Conservation (phyloP, 1,140 invertebrate genomes). For the Nasonia giraulti region DNA sequence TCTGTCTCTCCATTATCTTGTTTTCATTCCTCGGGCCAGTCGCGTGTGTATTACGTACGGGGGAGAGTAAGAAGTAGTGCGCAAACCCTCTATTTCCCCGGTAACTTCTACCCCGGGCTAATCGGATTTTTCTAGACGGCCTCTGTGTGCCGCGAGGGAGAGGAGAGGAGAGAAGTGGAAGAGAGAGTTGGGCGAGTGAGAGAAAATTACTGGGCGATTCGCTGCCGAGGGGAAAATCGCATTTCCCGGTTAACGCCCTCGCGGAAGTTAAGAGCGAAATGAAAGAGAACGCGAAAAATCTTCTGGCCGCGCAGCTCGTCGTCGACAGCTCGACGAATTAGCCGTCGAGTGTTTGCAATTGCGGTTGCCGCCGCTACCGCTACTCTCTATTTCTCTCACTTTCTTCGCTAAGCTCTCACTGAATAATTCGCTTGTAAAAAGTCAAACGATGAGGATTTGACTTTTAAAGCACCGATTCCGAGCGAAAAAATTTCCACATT, state of each 20-base stretch:
- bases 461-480: slow-evolving; percentile 32
- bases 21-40: slow-evolving; percentile 24
- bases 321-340: slow-evolving; percentile 42
- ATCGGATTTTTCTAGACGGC: slow-evolving; percentile 58
- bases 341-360: slow-evolving; percentile 43
- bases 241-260: slow-evolving; percentile 54
- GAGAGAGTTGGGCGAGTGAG: slow-evolving; percentile 9
- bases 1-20: slow-evolving; percentile 29
- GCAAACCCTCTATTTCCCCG: slow-evolving; percentile 13
- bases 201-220: slow-evolving; percentile 41
- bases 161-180: slow-evolving; percentile 3
- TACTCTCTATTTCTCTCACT: neutral
- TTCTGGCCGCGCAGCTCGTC: neutral
- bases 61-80: slow-evolving; percentile 1
- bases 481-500: neutral
- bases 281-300: slow-evolving; percentile 51
- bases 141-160: neutral
- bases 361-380: neutral
- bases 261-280: slow-evolving; percentile 26
- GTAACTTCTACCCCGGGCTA: slow-evolving; percentile 47
- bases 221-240: slow-evolving; percentile 49
- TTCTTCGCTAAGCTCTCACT: neutral
- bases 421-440: slow-evolving; percentile 49
- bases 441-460: slow-evolving; percentile 42
- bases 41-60: slow-evolving; percentile 7